phyloP scores from a whole-genome alignment of 1,140 invertebrate genomes.

The Hycleus cichorii region DNA sequence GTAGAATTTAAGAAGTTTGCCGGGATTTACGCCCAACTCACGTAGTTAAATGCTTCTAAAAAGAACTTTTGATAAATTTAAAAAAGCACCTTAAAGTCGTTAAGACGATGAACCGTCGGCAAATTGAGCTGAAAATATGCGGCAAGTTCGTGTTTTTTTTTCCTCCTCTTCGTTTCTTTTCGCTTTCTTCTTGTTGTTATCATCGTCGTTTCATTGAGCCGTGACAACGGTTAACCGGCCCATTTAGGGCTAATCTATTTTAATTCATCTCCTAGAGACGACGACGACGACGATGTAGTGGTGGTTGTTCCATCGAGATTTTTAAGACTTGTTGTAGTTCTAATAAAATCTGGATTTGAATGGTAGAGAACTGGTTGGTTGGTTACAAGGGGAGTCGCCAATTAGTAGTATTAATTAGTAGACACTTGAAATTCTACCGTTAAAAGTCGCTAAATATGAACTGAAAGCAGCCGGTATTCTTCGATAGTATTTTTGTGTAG shows the following conservation, averaged over 20 bases:
- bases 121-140: constrained; percentile 39
- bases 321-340: too few relatives aligned
- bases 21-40: constrained; percentile 15
- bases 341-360: too few relatives aligned
- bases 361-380: constrained; percentile 10
- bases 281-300: too few relatives aligned
- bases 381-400: constrained; percentile 34
- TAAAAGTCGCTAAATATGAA: constrained; percentile 17
- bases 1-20: constrained; percentile 6
- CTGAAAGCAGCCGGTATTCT: neutral
- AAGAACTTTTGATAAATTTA: constrained; percentile 35
- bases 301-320: too few relatives aligned
- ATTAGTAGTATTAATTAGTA: constrained; percentile 41
- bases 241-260: constrained; percentile 22
- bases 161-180: too few relatives aligned
- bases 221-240: constrained; percentile 27
- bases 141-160: constrained; percentile 25
- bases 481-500: neutral
- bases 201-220: neutral
- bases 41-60: constrained; percentile 31
- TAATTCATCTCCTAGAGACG: constrained; percentile 11
- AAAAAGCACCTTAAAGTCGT: constrained; percentile 38
- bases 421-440: constrained; percentile 36
- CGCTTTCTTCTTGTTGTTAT: too few relatives aligned
- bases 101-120: constrained; percentile 36